A percentile compares a stretch with the other conserved stretches of the same genome.
phyloP scores from a whole-genome alignment of 2,113 vertebrate genomes.

The Myiopsitta monachus region DNA sequence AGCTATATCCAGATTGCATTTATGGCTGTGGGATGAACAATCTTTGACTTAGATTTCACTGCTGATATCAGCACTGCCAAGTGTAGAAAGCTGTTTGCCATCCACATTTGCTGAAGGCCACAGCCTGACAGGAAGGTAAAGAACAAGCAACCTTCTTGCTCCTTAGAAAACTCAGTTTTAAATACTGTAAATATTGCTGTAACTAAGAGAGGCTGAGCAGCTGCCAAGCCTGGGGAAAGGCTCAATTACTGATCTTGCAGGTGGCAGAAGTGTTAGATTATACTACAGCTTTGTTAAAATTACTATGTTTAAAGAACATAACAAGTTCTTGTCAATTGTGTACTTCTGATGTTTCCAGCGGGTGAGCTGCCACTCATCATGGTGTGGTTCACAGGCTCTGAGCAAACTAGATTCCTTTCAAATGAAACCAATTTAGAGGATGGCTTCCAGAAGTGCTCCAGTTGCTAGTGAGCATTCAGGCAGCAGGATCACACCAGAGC shows the following conservation, averaged over 20 bases:
- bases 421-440: background rate
- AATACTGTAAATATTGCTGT: background rate
- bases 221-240: background rate
- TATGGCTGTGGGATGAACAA: background rate
- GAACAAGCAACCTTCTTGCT: background rate
- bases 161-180: background rate
- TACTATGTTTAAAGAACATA: background rate
- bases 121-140: background rate
- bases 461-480: background rate
- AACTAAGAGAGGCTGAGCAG: background rate
- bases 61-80: background rate
- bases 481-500: background rate
- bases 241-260: background rate
- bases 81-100: background rate
- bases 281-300: background rate
- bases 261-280: background rate
- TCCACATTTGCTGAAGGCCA: background rate
- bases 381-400: background rate
- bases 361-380: background rate
- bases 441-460: background rate
- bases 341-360: background rate
- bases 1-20: background rate
- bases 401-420: background rate
- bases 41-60: background rate
- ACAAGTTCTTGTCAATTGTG: background rate